A percentile compares a stretch with the other conserved stretches of the same genome.
Conservation (phyloP, 2,113 vertebrate genomes). For the Trematomus loennbergii region DNA sequence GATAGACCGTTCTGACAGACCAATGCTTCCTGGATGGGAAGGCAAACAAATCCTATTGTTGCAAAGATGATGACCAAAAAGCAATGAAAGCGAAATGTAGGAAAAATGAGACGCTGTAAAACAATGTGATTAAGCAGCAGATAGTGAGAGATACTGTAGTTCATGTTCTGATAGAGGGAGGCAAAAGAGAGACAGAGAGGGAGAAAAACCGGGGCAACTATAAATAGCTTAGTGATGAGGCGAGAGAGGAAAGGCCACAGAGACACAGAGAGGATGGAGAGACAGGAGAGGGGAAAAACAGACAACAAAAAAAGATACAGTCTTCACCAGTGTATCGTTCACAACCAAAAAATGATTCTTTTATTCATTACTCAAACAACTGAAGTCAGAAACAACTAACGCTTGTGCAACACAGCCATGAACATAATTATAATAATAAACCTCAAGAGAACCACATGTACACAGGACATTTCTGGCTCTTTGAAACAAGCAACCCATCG, state of each 20-base stretch:
- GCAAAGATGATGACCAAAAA: neutral
- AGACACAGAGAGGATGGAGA: conserved; percentile 61
- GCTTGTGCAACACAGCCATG: conserved; percentile 73
- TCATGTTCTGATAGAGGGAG: conserved; percentile 56
- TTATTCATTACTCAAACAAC: conserved; percentile 79
- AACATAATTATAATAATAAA: conserved; percentile 66
- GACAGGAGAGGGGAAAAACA: conserved; percentile 51
- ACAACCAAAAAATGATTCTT: conserved; percentile 71
- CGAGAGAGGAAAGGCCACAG: conserved; percentile 69
- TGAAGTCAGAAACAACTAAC: conserved; percentile 77
- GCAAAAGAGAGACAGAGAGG: conserved; percentile 54
- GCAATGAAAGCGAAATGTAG: neutral
- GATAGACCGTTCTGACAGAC: neutral
- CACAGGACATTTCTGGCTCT: conserved; percentile 61
- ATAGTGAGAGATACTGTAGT: conserved; percentile 50
- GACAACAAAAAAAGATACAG: conserved; percentile 33
- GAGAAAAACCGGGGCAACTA: conserved; percentile 82
- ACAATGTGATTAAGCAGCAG: conserved; percentile 36
- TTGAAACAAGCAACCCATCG: conserved; percentile 60
- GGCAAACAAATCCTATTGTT: too few species aligned
- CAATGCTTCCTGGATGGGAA: neutral
- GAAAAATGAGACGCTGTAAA: conserved; percentile 10
- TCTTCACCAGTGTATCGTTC: conserved; percentile 37
- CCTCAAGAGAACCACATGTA: conserved; percentile 72
- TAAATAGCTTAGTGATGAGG: conserved; percentile 79